phyloP scores from a whole-genome alignment of 2,113 vertebrate genomes.

The Cyprinodon brontotheroides region DNA sequence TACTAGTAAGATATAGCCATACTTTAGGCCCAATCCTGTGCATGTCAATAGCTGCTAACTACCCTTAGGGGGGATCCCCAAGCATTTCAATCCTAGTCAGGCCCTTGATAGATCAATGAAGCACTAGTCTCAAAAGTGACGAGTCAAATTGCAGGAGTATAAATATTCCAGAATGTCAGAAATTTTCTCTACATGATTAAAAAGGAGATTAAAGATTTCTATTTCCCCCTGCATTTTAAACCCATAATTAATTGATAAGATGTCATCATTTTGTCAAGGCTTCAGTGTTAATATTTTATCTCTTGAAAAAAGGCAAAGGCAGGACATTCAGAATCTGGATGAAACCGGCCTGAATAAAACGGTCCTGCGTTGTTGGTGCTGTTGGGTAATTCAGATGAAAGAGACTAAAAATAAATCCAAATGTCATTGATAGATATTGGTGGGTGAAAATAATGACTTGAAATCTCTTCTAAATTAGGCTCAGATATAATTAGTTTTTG shows the following conservation, averaged over 20 bases:
- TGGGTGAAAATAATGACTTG: constrained; percentile 44
- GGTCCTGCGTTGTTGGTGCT: constrained; percentile 40
- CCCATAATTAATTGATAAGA: constrained; percentile 71
- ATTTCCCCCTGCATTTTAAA: constrained; percentile 64
- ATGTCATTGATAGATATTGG: constrained; percentile 67
- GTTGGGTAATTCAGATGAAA: constrained; percentile 29
- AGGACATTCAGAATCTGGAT: constrained; percentile 45
- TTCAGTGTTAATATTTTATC: constrained; percentile 69
- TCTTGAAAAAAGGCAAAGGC: constrained; percentile 5
- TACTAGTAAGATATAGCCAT: constrained; percentile 1
- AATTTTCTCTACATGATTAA: constrained; percentile 44
- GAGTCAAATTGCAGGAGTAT: constrained; percentile 51
- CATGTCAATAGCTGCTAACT: background rate
- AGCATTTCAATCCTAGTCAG: no score
- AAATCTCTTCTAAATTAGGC: constrained; percentile 57
- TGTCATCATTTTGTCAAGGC: constrained; percentile 65
- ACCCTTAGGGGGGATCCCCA: no score
- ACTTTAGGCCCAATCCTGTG: background rate
- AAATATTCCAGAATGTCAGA: constrained; percentile 61
- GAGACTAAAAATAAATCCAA: constrained; percentile 66
- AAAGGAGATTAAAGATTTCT: constrained; percentile 63
- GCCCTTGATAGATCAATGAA: constrained; percentile 15
- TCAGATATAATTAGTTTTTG: constrained; percentile 50
- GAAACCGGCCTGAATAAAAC: constrained; percentile 37
- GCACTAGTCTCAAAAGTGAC: constrained; percentile 15